Base-by-base conservation (phyloP, 2,888 invertebrate genomes). In the Aspidiotus destructor region DNA sequence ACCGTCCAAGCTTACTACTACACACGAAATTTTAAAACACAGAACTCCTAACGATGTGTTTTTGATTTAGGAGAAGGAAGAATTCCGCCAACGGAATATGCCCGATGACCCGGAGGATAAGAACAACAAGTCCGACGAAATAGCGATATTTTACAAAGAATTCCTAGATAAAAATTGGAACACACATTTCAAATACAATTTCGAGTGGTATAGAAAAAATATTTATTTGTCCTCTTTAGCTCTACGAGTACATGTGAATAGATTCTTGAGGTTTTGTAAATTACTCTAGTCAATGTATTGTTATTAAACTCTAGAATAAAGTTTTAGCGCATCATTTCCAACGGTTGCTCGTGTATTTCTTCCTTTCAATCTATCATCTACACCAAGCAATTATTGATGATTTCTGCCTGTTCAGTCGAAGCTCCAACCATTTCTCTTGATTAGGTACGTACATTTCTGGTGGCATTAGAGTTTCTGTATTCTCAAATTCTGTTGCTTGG, bases 361-460 rank as follows among this genome's bases (percentile, higher is more conserved):
- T 48, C 48, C 3, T 48, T 48, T 48, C 48, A 48, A n/a, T n/a
- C n/a, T 48, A 3, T 48, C 60, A 41, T 48, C 61, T 41, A 48
- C 73, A 74, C 70, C 74, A 74, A 11, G 73, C 71, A 8, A 71
- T 70, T 54, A 73, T 71, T n/a, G 72, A 60, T 48, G 68, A 62
- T 54, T 69, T 70, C 67, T 74, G 71, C 62, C 81, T 80, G 16
- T 87, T 88, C 58, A 62, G 42, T 15, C 90, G 83, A 55, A 92
- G 79, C 72, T 88, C 86, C 10, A 92, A 80, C 92, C 92, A 92
- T 74, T 90, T 87, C 76, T 90, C 88, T 78, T 92, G 92, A 78
- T 92, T 91, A 3, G 92, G 91, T 10, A 92, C 92, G 76, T 92
- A 92, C 92, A 92, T 92, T 78, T 92, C 92, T 0, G 92, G 89